These are phyloP conservation scores for Philotrypesis tridentata DNA, from an alignment of 1,140 invertebrate genomes.

Conservation along the genomic window DNA sequence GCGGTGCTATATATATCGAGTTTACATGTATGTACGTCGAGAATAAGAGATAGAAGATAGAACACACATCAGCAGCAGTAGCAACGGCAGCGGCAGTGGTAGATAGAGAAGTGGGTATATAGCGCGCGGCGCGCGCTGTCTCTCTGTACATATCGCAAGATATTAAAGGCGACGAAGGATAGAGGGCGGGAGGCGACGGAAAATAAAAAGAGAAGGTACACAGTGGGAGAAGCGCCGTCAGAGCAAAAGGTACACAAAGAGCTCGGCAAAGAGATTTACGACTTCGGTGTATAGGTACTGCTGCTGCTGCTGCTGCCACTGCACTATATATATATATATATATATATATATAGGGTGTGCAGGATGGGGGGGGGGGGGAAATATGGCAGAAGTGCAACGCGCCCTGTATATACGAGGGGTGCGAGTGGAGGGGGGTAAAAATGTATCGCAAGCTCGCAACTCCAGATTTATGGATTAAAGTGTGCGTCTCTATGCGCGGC, in stretches of 20 bases:
- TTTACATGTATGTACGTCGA: neutral
- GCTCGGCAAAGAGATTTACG: constrained; percentile 9
- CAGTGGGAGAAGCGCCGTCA: neutral
- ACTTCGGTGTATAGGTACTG: neutral
- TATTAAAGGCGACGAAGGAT: constrained; percentile 25
- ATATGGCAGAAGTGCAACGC: neutral
- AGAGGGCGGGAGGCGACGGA: neutral
- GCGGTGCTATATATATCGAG: neutral
- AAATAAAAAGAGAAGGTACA: neutral
- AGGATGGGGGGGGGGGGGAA: neutral
- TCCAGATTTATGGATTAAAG: constrained; percentile 35
- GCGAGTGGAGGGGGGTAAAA: neutral
- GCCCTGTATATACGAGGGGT: no score
- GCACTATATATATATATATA: no score
- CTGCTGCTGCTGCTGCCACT: no score
- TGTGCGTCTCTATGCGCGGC: neutral
- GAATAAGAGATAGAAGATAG: neutral
- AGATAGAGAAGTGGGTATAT: neutral
- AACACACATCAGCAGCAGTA: neutral
- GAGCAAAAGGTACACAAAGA: constrained; percentile 14
- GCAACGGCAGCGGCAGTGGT: neutral
- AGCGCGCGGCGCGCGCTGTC: no score
- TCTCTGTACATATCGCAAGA: constrained; percentile 1
- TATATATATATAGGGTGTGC: no score
- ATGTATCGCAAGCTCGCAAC: neutral